Base-by-base conservation (phyloP, 2,797 vertebrate species). In the Danio albolineatus region DNA sequence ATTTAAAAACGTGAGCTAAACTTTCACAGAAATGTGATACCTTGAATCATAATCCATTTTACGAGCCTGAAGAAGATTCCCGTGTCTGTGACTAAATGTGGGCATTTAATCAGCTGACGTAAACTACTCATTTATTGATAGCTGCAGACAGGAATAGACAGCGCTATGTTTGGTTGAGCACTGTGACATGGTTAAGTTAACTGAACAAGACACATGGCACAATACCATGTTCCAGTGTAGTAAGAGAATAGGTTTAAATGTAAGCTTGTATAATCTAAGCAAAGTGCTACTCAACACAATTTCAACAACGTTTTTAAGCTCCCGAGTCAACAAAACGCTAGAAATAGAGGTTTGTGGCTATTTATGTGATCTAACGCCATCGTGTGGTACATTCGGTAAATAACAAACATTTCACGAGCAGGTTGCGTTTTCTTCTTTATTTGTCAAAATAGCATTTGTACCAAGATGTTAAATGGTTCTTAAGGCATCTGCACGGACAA, bases 391-490 rank as follows among this genome's bases (percentile, higher is more conserved):
- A 51, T 38, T 54, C 7, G 5, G 21, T 21, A 54, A 16, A 73
- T 38, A 48, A 79, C 65, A 76, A n/a, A 62, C 36, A 17, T 16
- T 14, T 61, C 5, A 51, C 57, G 19, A 10, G 10, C 76, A 48
- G 10, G 36, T 38, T 39, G 3, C 48, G 48, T 69, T 70, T 59
- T 69, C 43, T 10, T 46, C 75, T 78, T 91, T 75, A 75, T 79
- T 91, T 91, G 86, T 96, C 95, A 93, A 95, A 95, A 95, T 94
- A 92, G 94, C 93, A 91, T 95, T 95, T 94, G 95, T 95, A 95
- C 90, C 92, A 93, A 91, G 91, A 90, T 92, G 88, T 91, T 93
- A 89, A 91, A 95, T 92, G 94, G 94, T 92, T 90, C 91, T 95
- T 94, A 95, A 96, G 94, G 94, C 94, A 94, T 95, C 93, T 92